Evolutionary conservation across 2,888 invertebrate species (phyloP).

Genomic region (Dichetophora obliterata): DNA sequence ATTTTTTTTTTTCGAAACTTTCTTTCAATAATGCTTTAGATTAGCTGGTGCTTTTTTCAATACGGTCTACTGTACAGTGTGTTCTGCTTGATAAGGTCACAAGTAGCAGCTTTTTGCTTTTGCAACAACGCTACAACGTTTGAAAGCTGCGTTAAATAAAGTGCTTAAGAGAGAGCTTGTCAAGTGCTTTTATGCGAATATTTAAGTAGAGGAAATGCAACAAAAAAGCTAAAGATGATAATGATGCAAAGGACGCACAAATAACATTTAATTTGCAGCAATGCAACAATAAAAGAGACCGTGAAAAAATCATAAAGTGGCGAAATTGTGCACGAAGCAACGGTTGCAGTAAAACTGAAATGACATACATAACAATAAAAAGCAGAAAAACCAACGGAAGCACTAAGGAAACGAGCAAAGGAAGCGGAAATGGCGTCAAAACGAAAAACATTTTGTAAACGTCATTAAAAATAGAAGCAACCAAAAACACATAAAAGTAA

Average conservation of each 20-base stretch:
- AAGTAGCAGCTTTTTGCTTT: neutral
- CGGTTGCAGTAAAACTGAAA: too few relatives aligned
- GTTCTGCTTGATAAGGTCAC: too few relatives aligned
- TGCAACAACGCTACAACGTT: neutral
- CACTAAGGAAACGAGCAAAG: constrained; percentile 43
- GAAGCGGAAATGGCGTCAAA: constrained; percentile 37
- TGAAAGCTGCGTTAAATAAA: neutral
- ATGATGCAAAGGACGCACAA: neutral
- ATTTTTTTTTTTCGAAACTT: too few relatives aligned
- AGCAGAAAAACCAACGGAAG: constrained; percentile 32
- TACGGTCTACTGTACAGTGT: too few relatives aligned
- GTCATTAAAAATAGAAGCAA: neutral
- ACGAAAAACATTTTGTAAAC: neutral
- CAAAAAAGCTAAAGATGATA: neutral
- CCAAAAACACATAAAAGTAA: neutral
- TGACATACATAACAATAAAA: neutral
- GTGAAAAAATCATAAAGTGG: neutral
- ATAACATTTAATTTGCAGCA: constrained; percentile 19
- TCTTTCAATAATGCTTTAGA: too few relatives aligned
- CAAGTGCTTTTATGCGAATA: neutral
- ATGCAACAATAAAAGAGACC: neutral
- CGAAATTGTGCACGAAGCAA: neutral
- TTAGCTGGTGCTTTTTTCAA: too few relatives aligned
- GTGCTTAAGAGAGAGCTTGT: neutral
- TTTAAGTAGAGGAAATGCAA: constrained; percentile 8